phyloP scores from a whole-genome alignment of 2,888 invertebrate genomes.

The Oeneis ivallda region DNA sequence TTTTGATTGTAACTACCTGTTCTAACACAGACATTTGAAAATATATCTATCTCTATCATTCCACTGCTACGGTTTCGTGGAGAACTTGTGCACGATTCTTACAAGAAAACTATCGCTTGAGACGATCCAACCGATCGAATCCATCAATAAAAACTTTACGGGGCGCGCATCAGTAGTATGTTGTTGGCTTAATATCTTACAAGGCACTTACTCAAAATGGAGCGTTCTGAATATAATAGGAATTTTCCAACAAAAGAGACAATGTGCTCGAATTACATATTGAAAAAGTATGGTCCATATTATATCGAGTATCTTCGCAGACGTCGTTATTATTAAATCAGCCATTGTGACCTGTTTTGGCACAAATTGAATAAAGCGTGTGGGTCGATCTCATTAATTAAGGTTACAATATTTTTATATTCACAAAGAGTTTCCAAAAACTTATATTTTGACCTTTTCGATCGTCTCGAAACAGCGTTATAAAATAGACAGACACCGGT shows the following conservation, averaged over 20 bases:
- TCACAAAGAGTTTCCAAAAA: constrained; percentile 29
- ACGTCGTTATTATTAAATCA: constrained; percentile 57
- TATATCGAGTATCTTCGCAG: constrained; percentile 44
- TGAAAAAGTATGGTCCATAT: constrained; percentile 26
- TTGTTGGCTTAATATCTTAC: background rate
- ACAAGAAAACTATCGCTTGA: no score
- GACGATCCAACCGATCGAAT: no score
- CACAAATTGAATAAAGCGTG: constrained; percentile 49
- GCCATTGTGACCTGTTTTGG: constrained; percentile 61
- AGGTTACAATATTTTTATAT: constrained; percentile 46
- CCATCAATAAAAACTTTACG: no score
- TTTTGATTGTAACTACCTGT: no score
- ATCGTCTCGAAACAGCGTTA: constrained; percentile 21
- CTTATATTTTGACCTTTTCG: constrained; percentile 33
- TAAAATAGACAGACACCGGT: constrained; percentile 21
- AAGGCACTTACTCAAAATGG: background rate
- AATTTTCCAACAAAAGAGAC: background rate
- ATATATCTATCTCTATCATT: no score
- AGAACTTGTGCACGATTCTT: no score
- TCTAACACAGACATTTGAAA: no score
- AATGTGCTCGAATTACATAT: background rate
- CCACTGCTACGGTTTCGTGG: no score
- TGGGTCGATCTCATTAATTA: constrained; percentile 65
- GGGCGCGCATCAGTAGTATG: no score
- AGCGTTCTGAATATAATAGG: background rate